Evolutionary conservation across 2,113 vertebrate species (phyloP).

Genomic region (Perognathus longimembris): DNA sequence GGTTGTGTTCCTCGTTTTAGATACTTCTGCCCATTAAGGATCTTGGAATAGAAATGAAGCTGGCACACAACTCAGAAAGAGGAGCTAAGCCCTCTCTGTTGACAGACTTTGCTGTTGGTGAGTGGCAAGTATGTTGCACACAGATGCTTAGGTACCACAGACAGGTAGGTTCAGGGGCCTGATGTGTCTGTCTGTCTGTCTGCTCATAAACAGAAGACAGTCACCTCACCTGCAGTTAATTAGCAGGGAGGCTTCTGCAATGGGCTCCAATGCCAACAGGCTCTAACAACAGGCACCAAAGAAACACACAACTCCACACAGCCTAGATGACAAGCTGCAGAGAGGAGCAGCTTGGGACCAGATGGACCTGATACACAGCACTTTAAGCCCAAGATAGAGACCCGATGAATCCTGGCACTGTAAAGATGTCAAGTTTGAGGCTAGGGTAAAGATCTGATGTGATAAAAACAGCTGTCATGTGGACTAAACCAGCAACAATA

Average conservation of each 20-base stretch:
- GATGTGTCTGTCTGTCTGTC: neutral
- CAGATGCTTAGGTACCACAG: neutral
- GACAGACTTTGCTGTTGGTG: neutral
- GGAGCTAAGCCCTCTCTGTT: neutral
- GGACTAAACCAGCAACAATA: neutral
- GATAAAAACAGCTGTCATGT: neutral
- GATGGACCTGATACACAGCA: neutral
- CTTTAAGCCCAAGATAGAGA: neutral
- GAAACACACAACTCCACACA: neutral
- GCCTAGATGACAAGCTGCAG: too few relatives aligned
- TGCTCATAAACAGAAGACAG: neutral
- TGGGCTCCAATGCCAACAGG: neutral
- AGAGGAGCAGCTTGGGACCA: neutral
- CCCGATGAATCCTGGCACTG: neutral
- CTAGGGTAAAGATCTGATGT: neutral
- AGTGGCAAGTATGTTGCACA: fast-evolving
- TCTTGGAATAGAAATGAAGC: neutral
- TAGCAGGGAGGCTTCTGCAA: neutral
- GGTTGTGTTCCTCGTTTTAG: neutral
- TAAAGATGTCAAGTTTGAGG: neutral
- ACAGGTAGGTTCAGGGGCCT: fast-evolving
- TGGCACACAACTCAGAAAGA: neutral
- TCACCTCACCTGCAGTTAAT: neutral
- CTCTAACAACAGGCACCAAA: fast-evolving
- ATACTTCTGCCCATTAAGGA: neutral